Conservation (phyloP, 1,140 invertebrate species). For the Drosophila saltans region DNA sequence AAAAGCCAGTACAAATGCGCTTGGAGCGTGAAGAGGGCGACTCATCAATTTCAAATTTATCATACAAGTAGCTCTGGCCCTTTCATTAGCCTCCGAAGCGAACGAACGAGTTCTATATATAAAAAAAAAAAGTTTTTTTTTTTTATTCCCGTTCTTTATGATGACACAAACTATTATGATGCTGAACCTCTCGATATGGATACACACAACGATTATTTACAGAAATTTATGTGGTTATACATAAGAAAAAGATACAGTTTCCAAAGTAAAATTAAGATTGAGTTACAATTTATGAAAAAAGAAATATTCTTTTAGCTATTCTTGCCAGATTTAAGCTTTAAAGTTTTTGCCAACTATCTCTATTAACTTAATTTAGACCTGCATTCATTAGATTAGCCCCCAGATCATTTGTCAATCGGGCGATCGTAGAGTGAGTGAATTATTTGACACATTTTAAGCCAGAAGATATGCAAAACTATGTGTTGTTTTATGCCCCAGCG, state of each 20-base stretch:
- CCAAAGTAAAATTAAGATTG: neutral
- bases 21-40: constrained; percentile 41
- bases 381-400: neutral
- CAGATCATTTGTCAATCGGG: constrained; percentile 7
- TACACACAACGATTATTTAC: neutral
- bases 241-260: neutral
- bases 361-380: too few species aligned
- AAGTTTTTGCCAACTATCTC: neutral
- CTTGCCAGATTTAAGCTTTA: neutral
- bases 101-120: neutral
- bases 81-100: constrained; percentile 18
- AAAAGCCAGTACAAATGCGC: constrained; percentile 27
- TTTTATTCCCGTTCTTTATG: constrained; percentile 2
- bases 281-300: neutral
- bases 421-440: constrained; percentile 3
- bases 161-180: constrained; percentile 4
- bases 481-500: constrained; percentile 15
- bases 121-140: neutral
- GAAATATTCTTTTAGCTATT: neutral
- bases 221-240: neutral
- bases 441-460: constrained; percentile 23
- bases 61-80: constrained; percentile 33
- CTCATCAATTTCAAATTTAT: constrained; percentile 61
- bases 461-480: constrained; percentile 31
- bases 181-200: neutral